Evolutionary conservation across 2,797 vertebrate genomes (phyloP).

Genomic region (Psittacula derbiana): DNA sequence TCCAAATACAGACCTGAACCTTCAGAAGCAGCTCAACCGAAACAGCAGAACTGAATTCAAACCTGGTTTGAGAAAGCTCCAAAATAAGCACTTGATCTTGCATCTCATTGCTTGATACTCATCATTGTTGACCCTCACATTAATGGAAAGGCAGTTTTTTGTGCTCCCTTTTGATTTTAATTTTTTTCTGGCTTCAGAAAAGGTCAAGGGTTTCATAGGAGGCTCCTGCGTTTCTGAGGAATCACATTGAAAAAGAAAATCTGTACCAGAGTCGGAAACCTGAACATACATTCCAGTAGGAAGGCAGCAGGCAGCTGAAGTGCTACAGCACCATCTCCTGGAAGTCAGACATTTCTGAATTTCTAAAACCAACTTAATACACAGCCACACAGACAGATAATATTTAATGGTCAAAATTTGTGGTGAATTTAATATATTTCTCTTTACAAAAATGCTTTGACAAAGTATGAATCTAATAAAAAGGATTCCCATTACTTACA

Average conservation of each 20-base stretch:
- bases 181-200: background rate
- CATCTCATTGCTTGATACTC: background rate
- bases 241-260: background rate
- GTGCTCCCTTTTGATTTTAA: background rate
- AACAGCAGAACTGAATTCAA: background rate
- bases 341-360: background rate
- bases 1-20: background rate
- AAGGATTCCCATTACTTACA: accelerated
- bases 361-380: background rate
- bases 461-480: background rate
- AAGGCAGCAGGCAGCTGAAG: background rate
- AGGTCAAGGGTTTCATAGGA: background rate
- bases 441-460: background rate
- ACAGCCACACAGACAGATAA: background rate
- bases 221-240: background rate
- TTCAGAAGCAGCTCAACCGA: background rate
- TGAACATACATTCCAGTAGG: background rate
- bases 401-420: background rate
- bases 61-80: background rate
- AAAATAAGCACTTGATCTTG: background rate
- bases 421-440: background rate
- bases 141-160: background rate
- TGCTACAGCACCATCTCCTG: slow-evolving; percentile 67
- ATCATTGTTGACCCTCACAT: background rate
- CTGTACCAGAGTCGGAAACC: background rate